Evolutionary conservation across 2,797 vertebrate species (phyloP), one percentile per base, ranked within the genome.

Genomic region (Phataginus tetradactyla): DNA sequence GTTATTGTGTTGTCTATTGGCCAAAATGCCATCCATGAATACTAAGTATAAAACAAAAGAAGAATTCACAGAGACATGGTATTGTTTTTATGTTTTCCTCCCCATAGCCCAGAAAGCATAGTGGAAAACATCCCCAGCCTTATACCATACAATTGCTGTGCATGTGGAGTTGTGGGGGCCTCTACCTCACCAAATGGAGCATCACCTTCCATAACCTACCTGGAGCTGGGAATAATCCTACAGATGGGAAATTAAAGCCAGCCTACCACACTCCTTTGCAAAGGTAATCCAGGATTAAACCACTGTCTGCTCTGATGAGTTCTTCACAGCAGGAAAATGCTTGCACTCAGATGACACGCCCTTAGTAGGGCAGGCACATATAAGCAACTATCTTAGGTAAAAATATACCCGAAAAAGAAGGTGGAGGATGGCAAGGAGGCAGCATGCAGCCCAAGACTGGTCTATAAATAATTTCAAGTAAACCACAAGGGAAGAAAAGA

Each of bases 381-480:
- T 1, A 13, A 55, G 68, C 89, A 95, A 78, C 15, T 10, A 34
- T 0, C 9, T 72, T 17, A 96, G 49, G 39, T 90, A 17, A 95
- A 96, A 86, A 39, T 92, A 77, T 1, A 90, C 68, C 37, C 10
- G 49, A 14, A 32, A 77, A 74, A 66, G 20, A 37, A 23, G 37
- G 3, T 32, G 91, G 66, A 55, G 79, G 34, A 34, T 8, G 49
- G 93, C 66, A 14, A 0, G 0, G 1, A 49, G 72, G n/a, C 0
- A 3, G 57, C 4, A 1, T 10, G 61, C 18, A 81, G 91, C 68
- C 64, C 84, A 81, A 29, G 2, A 69, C 4, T 0, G 0, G 45
- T 90, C 95, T 96, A 93, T 59, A 97, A 97, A 97, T 86, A 95
- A 75, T 85, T 75, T 81, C 53, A 61, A 95, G 79, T 21, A 84